Conservation (phyloP, 2,113 vertebrate genomes). For the Phrynosoma blainvillii region DNA sequence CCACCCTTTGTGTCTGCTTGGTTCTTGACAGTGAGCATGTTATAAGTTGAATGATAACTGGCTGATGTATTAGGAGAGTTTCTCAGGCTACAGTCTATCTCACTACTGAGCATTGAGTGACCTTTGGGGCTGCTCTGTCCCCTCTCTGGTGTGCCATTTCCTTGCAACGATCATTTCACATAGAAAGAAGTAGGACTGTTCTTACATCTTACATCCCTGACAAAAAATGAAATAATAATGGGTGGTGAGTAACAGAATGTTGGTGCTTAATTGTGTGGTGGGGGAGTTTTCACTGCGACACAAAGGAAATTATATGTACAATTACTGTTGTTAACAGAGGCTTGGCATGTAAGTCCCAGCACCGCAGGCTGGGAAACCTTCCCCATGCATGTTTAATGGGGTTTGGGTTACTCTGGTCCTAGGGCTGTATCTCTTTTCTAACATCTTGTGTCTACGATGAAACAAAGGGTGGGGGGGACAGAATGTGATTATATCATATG, state of each 20-base stretch:
- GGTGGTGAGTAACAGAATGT: conserved; percentile 58
- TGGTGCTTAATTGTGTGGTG: conserved; percentile 64
- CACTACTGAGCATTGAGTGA: neutral
- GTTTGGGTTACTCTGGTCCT: conserved; percentile 72
- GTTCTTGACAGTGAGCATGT: neutral
- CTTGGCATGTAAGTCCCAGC: conserved; percentile 75
- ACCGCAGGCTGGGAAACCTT: conserved; percentile 73
- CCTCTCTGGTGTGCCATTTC: neutral
- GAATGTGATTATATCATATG: conserved; percentile 62
- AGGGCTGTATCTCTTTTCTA: conserved; percentile 70
- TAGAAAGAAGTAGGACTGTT: conserved; percentile 10
- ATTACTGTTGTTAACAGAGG: conserved; percentile 78
- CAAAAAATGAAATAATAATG: conserved; percentile 54
- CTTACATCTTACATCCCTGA: conserved; percentile 32
- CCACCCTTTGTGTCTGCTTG: neutral
- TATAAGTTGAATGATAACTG: neutral
- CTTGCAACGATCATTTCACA: conserved; percentile 4
- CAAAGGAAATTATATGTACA: conserved; percentile 76
- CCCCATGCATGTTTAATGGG: conserved; percentile 76
- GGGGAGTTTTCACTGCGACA: conserved; percentile 69
- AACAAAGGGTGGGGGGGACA: conserved; percentile 59
- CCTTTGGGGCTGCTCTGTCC: conserved; percentile 4
- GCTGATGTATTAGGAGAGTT: neutral
- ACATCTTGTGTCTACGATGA: conserved; percentile 64
- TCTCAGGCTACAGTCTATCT: neutral